Evolutionary conservation across 37 sponge, comb jelly and placozoan genomes (phyloP).

Genomic region (Crambe crambe): DNA sequence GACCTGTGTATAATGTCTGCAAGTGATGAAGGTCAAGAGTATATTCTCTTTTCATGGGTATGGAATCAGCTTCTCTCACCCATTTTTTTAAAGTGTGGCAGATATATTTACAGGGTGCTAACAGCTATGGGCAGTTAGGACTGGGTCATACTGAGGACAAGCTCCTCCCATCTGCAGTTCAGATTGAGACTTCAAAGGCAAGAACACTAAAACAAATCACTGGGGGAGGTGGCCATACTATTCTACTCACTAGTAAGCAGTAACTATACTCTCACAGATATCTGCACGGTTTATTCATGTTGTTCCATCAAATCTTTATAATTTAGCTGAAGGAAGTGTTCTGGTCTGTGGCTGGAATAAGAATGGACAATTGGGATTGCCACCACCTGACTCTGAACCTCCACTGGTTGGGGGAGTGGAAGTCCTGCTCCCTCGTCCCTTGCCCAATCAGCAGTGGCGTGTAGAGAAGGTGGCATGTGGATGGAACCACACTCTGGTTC

Average conservation of each 20-base stretch:
- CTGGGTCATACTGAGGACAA: conserved; percentile 50
- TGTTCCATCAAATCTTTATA: background rate
- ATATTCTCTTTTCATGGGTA: conserved; percentile 47
- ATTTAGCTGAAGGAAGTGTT: conserved; percentile 55
- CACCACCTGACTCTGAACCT: background rate
- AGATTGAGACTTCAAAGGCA: background rate
- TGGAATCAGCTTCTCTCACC: background rate
- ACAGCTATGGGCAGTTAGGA: conserved; percentile 82
- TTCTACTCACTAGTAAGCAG: conserved; percentile 43
- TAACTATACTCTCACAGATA: background rate
- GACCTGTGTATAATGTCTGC: background rate
- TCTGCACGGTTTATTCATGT: background rate
- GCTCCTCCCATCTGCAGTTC: conserved; percentile 7
- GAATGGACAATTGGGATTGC: conserved; percentile 71
- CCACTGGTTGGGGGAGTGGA: too few species aligned
- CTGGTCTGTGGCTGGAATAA: conserved; percentile 79
- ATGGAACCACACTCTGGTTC: conserved; percentile 82
- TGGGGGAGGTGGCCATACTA: conserved; percentile 77
- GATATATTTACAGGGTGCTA: conserved; percentile 58
- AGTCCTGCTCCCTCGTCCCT: conserved; percentile 18
- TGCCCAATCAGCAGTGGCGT: conserved; percentile 4
- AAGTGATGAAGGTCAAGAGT: background rate
- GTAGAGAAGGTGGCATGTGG: conserved; percentile 72
- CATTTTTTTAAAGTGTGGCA: background rate
- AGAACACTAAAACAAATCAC: conserved; percentile 18